Evolutionary conservation across 1,140 invertebrate species (phyloP).

Genomic region (Cataglyphis hispanica): DNA sequence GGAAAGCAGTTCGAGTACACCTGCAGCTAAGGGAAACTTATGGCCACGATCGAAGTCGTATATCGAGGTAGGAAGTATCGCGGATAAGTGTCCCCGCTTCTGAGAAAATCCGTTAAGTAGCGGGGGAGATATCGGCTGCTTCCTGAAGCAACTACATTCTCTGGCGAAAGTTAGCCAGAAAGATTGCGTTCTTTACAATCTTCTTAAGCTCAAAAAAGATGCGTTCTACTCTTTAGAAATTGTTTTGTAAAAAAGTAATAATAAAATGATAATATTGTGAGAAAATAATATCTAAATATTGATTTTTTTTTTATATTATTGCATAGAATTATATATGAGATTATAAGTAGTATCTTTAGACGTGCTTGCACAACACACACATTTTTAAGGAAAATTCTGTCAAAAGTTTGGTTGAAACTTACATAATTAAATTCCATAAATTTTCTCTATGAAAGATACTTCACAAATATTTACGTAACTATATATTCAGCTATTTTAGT

Average conservation of each 20-base stretch:
- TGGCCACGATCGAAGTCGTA: constrained; percentile 68
- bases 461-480: background rate
- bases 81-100: constrained; percentile 65
- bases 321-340: background rate
- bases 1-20: constrained; percentile 65
- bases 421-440: background rate
- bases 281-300: too few relatives aligned
- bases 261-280: background rate
- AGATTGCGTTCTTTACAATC: constrained; percentile 17
- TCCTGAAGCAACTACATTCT: constrained; percentile 51
- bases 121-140: constrained; percentile 49
- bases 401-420: background rate
- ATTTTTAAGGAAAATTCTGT: background rate
- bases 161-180: constrained; percentile 33
- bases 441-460: background rate
- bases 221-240: background rate
- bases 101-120: constrained; percentile 67
- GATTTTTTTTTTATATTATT: background rate
- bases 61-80: constrained; percentile 63
- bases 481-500: background rate
- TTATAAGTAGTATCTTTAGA: too few relatives aligned
- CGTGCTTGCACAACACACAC: too few relatives aligned
- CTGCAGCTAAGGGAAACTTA: constrained; percentile 70
- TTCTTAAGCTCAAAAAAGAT: constrained; percentile 15
- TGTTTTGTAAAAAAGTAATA: background rate